Conservation (phyloP, 2,113 vertebrate species). For the Poeciliopsis occidentalis region DNA sequence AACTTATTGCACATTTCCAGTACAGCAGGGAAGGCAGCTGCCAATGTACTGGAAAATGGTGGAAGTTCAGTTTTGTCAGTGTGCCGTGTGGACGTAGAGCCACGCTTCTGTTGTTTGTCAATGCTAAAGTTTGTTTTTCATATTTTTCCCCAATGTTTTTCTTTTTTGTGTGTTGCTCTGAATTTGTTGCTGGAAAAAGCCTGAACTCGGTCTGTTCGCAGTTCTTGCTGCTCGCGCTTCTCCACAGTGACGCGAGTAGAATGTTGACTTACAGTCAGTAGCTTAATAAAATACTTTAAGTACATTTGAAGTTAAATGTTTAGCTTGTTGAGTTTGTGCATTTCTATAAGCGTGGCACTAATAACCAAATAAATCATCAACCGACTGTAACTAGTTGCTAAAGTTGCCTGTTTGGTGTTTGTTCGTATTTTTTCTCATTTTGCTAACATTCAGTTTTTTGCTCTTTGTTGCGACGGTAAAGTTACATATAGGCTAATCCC, state of each 20-base stretch:
- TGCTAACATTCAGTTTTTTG: background rate
- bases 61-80: conserved; percentile 53
- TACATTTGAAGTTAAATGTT: background rate
- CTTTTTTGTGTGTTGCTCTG: background rate
- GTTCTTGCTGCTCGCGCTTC: background rate
- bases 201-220: background rate
- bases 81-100: conserved; percentile 19
- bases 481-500: background rate
- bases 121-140: conserved; percentile 24
- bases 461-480: background rate
- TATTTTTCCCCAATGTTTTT: background rate
- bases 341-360: too few species aligned
- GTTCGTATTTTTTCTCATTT: background rate
- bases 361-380: background rate
- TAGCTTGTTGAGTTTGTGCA: too few species aligned
- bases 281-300: background rate
- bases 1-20: conserved; percentile 76
- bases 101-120: background rate
- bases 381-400: background rate
- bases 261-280: background rate
- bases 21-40: conserved; percentile 42
- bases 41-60: conserved; percentile 74
- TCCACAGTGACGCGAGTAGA: background rate
- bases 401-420: background rate
- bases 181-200: background rate